phyloP scores from a whole-genome alignment of 2,888 invertebrate genomes.

The Diogma glabrata region DNA sequence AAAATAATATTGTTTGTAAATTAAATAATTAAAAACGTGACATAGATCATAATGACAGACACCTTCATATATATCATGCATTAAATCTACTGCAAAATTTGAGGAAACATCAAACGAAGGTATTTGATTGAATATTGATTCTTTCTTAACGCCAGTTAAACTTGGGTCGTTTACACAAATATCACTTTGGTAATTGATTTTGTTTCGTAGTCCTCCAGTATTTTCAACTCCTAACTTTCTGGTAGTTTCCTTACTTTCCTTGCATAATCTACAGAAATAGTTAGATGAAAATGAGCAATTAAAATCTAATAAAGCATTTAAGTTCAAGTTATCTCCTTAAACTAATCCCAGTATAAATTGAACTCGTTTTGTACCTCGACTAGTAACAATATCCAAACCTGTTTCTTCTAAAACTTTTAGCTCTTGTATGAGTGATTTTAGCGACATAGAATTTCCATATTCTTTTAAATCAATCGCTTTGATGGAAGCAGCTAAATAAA shows the following conservation, averaged over 20 bases:
- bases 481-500: neutral
- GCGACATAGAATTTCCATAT: slow-evolving; percentile 3
- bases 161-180: neutral
- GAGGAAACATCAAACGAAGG: neutral
- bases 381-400: neutral
- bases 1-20: neutral
- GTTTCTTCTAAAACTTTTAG: too few relatives aligned
- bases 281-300: neutral
- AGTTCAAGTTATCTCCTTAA: neutral
- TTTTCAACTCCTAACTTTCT: too few relatives aligned
- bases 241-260: neutral
- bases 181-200: neutral
- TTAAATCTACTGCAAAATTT: neutral
- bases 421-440: too few relatives aligned
- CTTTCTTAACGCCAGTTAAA: neutral
- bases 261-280: neutral
- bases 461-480: slow-evolving; percentile 1
- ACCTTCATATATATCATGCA: neutral
- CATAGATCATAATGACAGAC: neutral
- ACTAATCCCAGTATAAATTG: neutral
- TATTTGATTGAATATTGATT: neutral
- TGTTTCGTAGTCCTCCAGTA: too few relatives aligned
- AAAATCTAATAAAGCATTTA: too few relatives aligned
- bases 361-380: neutral
- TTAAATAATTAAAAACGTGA: slow-evolving; percentile 1